Conservation (phyloP, 2,888 invertebrate species). For the Druceiella hillmani region DNA sequence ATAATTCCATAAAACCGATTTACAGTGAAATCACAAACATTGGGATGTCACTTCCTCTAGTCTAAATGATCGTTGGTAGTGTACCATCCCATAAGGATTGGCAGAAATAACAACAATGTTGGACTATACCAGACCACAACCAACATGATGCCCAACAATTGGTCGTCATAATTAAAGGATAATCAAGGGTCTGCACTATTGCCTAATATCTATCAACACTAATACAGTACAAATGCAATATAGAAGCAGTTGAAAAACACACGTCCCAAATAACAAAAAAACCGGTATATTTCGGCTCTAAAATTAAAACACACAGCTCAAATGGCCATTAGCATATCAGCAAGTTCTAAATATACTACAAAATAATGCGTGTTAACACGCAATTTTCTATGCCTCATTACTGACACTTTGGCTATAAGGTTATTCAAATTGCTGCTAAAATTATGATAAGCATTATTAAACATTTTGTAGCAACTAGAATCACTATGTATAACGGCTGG, state of each 20-base stretch:
- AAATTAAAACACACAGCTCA: slow-evolving; percentile 83
- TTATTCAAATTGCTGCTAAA: slow-evolving; percentile 74
- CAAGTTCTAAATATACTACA: slow-evolving; percentile 78
- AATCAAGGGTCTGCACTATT: slow-evolving; percentile 78
- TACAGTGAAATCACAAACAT: slow-evolving; percentile 64
- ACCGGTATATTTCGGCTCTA: slow-evolving; percentile 67
- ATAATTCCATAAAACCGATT: slow-evolving; percentile 71
- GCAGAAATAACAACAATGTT: slow-evolving; percentile 74
- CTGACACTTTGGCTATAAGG: slow-evolving; percentile 73
- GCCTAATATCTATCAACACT: slow-evolving; percentile 73
- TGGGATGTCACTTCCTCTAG: slow-evolving; percentile 50
- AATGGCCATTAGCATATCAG: slow-evolving; percentile 80
- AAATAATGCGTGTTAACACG: slow-evolving; percentile 80
- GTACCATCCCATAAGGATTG: slow-evolving; percentile 83
- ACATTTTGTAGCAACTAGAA: slow-evolving; percentile 52
- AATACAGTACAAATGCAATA: slow-evolving; percentile 80
- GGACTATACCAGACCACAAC: slow-evolving; percentile 78
- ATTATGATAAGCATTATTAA: slow-evolving; percentile 75
- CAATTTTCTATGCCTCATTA: slow-evolving; percentile 46
- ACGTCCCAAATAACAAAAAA: slow-evolving; percentile 89
- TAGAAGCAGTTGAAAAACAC: slow-evolving; percentile 79
- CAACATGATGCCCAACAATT: slow-evolving; percentile 62
- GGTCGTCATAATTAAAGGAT: slow-evolving; percentile 78
- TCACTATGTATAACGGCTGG: slow-evolving; percentile 40
- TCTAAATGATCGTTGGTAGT: slow-evolving; percentile 65